phyloP scores from a whole-genome alignment of 2,113 vertebrate species.

The Seriola quinqueradiata region DNA sequence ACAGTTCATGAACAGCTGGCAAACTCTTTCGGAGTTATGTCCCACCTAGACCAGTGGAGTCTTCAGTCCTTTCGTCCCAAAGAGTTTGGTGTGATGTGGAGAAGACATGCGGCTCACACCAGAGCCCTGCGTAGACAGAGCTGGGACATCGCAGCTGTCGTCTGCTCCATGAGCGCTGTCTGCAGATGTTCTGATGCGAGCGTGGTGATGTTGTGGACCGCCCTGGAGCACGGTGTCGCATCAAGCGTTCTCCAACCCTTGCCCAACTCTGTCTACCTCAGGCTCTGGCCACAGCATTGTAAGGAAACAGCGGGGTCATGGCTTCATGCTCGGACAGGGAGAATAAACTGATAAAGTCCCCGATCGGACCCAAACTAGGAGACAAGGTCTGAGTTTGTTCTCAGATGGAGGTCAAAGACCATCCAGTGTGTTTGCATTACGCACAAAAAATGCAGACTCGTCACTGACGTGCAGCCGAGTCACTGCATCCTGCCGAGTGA shows the following conservation, averaged over 20 bases:
- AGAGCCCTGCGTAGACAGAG: conserved; percentile 33
- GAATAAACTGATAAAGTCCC: conserved; percentile 31
- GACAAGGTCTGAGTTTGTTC: conserved; percentile 29
- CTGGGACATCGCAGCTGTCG: not conserved
- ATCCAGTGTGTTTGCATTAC: conserved; percentile 5
- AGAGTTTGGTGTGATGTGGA: conserved; percentile 33
- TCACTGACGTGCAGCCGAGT: conserved; percentile 7
- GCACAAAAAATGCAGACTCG: conserved; percentile 37
- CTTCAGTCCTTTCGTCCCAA: conserved; percentile 28
- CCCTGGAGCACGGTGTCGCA: not conserved
- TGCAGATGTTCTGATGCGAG: not conserved
- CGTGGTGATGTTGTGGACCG: not conserved
- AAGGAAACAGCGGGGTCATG: conserved; percentile 39
- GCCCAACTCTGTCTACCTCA: conserved; percentile 6
- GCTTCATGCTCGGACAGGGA: conserved; percentile 67
- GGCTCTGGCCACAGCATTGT: conserved; percentile 31
- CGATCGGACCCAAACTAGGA: conserved; percentile 29
- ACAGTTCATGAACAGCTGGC: conserved; percentile 12
- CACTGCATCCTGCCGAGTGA: not conserved
- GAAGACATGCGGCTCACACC: conserved; percentile 35
- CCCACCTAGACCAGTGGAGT: conserved; percentile 9
- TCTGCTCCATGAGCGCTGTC: not conserved
- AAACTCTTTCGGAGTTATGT: not conserved
- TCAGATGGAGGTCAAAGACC: conserved; percentile 22
- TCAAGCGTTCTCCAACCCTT: not conserved